phyloP scores from a whole-genome alignment of 2,888 invertebrate genomes.

The Standfussiana lucernea region DNA sequence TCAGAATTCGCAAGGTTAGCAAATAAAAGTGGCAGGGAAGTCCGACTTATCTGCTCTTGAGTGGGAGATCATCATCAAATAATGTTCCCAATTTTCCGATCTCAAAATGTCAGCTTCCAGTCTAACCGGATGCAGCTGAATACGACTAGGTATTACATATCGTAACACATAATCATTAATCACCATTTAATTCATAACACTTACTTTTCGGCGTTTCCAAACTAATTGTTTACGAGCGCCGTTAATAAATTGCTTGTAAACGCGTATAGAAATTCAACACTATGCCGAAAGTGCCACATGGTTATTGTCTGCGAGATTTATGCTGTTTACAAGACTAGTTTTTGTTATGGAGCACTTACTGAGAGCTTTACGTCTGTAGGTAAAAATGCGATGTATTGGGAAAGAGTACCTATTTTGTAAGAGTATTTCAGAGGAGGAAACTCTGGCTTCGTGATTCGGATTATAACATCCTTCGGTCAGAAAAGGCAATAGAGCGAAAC shows the following conservation, averaged over 20 bases:
- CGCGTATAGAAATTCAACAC: constrained; percentile 55
- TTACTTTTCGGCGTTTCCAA: constrained; percentile 9
- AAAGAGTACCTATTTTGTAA: not conserved
- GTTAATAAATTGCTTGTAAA: constrained; percentile 57
- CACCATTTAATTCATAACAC: constrained; percentile 28
- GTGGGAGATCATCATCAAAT: not conserved
- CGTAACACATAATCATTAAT: constrained; percentile 22
- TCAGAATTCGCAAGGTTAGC: not conserved
- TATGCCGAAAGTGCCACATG: constrained; percentile 62
- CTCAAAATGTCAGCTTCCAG: not conserved
- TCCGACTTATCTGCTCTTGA: not conserved
- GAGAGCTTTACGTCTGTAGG: constrained; percentile 43
- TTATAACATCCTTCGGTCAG: not conserved
- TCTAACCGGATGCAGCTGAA: not conserved
- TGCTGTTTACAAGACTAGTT: constrained; percentile 56
- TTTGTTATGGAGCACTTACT: constrained; percentile 51
- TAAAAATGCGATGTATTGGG: constrained; percentile 16
- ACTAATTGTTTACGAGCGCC: constrained; percentile 58
- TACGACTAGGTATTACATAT: not conserved
- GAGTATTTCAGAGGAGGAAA: not conserved
- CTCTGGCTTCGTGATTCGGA: too few relatives aligned
- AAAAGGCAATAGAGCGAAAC: not conserved
- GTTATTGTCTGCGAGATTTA: constrained; percentile 66
- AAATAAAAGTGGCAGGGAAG: not conserved
- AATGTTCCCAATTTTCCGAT: not conserved